A percentile compares a stretch with the other conserved stretches of the same genome.
Evolutionary conservation across 2,113 vertebrate genomes (phyloP).

Genomic region (Ictalurus punctatus): DNA sequence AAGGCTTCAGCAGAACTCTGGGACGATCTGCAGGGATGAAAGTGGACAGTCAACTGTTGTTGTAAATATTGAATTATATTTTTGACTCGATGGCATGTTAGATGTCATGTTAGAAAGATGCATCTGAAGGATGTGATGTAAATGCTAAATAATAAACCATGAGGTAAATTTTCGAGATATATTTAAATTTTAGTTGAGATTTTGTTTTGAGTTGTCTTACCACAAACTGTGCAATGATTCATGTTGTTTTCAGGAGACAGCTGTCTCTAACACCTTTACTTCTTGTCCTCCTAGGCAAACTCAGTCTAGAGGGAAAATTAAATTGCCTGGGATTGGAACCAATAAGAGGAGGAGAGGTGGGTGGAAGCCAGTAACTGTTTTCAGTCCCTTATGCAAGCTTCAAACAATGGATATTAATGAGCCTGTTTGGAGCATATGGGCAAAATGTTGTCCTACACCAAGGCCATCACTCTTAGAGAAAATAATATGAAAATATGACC

Average conservation of each 20-base stretch:
- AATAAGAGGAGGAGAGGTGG: slow-evolving; percentile 46
- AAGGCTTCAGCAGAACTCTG: slow-evolving; percentile 23
- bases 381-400: slow-evolving; percentile 58
- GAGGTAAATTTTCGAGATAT: background rate
- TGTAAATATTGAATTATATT: background rate
- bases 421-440: slow-evolving; percentile 42
- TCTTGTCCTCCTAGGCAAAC: slow-evolving; percentile 45
- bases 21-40: slow-evolving; percentile 23
- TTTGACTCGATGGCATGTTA: background rate
- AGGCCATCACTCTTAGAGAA: slow-evolving; percentile 25
- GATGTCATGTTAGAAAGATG: background rate
- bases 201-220: background rate
- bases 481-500: slow-evolving; percentile 1
- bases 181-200: background rate
- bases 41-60: background rate
- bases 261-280: slow-evolving; percentile 26
- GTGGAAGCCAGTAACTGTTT: slow-evolving; percentile 40
- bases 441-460: slow-evolving; percentile 1
- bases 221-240: slow-evolving; percentile 19
- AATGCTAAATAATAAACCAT: background rate
- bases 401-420: slow-evolving; percentile 45
- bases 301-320: slow-evolving; percentile 42
- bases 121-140: background rate
- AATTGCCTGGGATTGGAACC: slow-evolving; percentile 44
- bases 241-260: background rate